phyloP scores from a whole-genome alignment of 2,888 invertebrate genomes.

The Magallana nippona region DNA sequence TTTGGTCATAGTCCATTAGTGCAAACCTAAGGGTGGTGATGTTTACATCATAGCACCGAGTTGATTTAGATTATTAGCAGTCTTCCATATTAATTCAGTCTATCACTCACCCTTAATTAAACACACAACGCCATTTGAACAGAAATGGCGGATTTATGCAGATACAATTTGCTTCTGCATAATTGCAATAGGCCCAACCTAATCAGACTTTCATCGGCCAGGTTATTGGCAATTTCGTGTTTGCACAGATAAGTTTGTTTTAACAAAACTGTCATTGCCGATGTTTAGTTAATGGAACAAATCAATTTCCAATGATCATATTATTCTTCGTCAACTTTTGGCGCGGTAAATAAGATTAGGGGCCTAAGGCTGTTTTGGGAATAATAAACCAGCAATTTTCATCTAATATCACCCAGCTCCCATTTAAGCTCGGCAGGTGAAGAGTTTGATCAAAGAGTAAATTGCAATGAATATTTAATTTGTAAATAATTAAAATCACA shows the following conservation, averaged over 20 bases:
- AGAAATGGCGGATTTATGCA: conserved; percentile 33
- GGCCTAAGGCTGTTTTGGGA: conserved; percentile 30
- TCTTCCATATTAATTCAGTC: conserved; percentile 23
- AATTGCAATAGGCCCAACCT: neutral
- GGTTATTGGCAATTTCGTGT: conserved; percentile 29
- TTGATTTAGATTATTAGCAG: conserved; percentile 13
- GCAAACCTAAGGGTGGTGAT: conserved; percentile 5
- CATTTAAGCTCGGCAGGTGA: conserved; percentile 11
- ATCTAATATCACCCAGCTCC: conserved; percentile 2
- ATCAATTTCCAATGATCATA: conserved; percentile 42
- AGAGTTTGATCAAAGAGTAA: conserved; percentile 19
- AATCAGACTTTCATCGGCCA: conserved; percentile 32
- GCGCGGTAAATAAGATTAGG: conserved; percentile 42
- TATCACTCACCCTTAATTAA: conserved; percentile 35
- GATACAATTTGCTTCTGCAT: conserved; percentile 29
- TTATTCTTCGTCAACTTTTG: conserved; percentile 36
- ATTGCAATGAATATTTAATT: conserved; percentile 16
- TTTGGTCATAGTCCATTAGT: conserved; percentile 27
- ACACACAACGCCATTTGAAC: conserved; percentile 24
- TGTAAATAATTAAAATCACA: conserved; percentile 24
- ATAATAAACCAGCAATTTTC: conserved; percentile 12
- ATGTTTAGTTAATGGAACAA: conserved; percentile 40
- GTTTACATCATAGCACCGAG: conserved; percentile 27
- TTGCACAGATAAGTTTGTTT: conserved; percentile 30
- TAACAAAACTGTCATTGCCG: conserved; percentile 29